phyloP scores from a whole-genome alignment of 2,888 invertebrate species.

The Heliconius erato region DNA sequence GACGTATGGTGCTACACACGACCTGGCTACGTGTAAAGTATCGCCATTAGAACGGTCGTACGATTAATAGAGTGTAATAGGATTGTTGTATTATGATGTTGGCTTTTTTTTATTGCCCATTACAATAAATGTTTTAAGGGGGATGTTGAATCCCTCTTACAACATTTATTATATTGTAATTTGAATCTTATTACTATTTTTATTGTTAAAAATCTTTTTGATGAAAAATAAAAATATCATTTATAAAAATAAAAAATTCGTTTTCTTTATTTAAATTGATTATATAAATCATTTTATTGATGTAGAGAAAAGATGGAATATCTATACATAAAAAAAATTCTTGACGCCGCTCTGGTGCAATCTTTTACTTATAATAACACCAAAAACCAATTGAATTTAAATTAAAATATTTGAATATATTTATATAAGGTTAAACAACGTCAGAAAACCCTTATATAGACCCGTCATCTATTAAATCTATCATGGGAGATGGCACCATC shows the following conservation, averaged over 20 bases:
- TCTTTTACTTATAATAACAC: too few species aligned
- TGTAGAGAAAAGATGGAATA: too few species aligned
- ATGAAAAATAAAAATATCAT: too few species aligned
- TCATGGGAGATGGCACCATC: slow-evolving; percentile 17
- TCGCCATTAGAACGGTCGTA: neutral
- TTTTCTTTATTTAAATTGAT: too few species aligned
- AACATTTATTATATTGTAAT: too few species aligned
- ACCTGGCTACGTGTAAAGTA: neutral
- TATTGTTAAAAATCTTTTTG: too few species aligned
- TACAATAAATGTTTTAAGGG: neutral
- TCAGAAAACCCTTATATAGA: slow-evolving; percentile 1
- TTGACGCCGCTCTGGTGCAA: too few species aligned
- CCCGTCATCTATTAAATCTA: slow-evolving; percentile 16
- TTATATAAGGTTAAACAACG: neutral
- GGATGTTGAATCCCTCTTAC: too few species aligned
- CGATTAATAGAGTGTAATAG: slow-evolving; percentile 4
- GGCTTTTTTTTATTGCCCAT: neutral
- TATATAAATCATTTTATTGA: too few species aligned
- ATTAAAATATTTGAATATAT: neutral
- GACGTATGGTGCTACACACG: slow-evolving; percentile 22
- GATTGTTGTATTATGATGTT: neutral
- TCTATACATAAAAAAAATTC: too few species aligned
- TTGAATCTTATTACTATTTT: too few species aligned
- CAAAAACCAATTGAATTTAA: neutral
- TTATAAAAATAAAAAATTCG: too few species aligned